A percentile compares a stretch with the other conserved stretches of the same genome.
Evolutionary conservation across 1,140 invertebrate species (phyloP).

Genomic region (Macrocentrus cingulum): DNA sequence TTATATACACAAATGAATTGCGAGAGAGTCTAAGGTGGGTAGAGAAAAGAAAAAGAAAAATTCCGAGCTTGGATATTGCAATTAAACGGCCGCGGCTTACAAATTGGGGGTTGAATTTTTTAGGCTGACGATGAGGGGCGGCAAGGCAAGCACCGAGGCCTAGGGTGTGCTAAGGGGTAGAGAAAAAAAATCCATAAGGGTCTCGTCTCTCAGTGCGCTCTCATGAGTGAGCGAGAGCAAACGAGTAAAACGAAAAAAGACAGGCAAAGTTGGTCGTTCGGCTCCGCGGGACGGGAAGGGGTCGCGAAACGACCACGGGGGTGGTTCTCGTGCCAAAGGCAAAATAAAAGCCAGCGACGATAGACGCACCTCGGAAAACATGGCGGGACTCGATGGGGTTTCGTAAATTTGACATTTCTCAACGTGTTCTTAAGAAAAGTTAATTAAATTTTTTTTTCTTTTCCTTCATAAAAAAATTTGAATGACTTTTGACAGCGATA

Average conservation of each 20-base stretch:
- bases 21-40: background rate
- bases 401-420: conserved; percentile 4
- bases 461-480: too few relatives aligned
- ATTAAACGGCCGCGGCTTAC: conserved; percentile 53
- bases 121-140: conserved; percentile 33
- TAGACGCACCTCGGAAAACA: conserved; percentile 28
- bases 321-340: conserved; percentile 44
- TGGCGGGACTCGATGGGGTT: conserved; percentile 26
- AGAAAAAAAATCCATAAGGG: conserved; percentile 57
- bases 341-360: conserved; percentile 48
- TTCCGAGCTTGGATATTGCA: conserved; percentile 51
- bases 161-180: conserved; percentile 34
- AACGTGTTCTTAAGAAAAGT: background rate
- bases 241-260: conserved; percentile 34
- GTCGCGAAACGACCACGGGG: conserved; percentile 26
- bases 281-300: conserved; percentile 17
- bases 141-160: conserved; percentile 6
- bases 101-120: conserved; percentile 57
- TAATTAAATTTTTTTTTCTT: too few relatives aligned
- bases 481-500: too few relatives aligned
- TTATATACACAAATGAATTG: conserved; percentile 8
- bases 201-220: conserved; percentile 34
- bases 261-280: conserved; percentile 29
- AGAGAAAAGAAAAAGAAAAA: conserved; percentile 36
- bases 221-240: too few relatives aligned